phyloP scores from a whole-genome alignment of 2,113 vertebrate genomes.

The Acinonyx jubatus region DNA sequence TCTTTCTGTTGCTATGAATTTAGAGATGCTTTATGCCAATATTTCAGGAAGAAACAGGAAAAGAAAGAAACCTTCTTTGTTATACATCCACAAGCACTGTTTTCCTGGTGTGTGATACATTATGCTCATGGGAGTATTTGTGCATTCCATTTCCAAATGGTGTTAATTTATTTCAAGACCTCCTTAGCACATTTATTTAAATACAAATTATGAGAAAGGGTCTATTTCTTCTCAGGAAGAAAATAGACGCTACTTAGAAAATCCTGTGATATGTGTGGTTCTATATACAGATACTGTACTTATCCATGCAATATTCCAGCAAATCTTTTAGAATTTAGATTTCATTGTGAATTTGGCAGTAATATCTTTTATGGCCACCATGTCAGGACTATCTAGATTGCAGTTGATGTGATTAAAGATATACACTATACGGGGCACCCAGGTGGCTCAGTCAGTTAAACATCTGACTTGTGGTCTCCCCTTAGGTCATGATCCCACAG shows the following conservation, averaged over 20 bases:
- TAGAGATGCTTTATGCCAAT: background rate
- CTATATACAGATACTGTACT: background rate
- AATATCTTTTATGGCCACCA: conserved; percentile 17
- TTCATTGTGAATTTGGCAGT: conserved; percentile 41
- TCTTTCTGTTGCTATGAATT: conserved; percentile 32
- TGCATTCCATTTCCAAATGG: conserved; percentile 43
- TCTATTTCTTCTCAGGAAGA: conserved; percentile 2
- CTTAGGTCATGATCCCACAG: no score
- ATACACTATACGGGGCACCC: background rate
- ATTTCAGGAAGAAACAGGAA: background rate
- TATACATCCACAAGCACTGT: background rate
- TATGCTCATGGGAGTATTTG: background rate
- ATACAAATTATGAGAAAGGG: conserved; percentile 40
- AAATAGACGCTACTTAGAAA: background rate
- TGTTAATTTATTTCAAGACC: conserved; percentile 54
- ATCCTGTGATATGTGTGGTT: background rate
- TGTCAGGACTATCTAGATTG: background rate
- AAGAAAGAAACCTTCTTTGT: background rate
- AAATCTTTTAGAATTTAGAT: conserved; percentile 15
- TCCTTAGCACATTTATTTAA: conserved; percentile 49
- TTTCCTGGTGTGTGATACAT: conserved; percentile 36
- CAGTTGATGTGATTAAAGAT: conserved; percentile 5
- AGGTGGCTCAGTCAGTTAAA: no score
- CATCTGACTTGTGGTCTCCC: no score
- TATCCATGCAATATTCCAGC: background rate